Percentiles rank a stretch among this genome's conserved stretches.
These are phyloP conservation scores for Acronicta leporina DNA, from an alignment of 2,888 invertebrate species.

Conservation along the genomic window DNA sequence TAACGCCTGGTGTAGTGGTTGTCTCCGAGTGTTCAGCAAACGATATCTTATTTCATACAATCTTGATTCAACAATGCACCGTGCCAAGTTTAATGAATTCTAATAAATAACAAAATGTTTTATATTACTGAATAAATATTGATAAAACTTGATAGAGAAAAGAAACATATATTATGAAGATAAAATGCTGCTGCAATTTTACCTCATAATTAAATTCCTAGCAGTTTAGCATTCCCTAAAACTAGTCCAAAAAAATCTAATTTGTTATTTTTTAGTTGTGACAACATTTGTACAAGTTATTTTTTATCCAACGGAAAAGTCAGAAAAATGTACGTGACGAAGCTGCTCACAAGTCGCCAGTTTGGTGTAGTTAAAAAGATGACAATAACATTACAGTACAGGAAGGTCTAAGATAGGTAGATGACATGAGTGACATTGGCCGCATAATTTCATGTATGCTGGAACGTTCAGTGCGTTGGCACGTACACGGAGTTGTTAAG, in stretches of 20 bases:
- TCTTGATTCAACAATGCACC: constrained; percentile 47
- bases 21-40: constrained; percentile 66
- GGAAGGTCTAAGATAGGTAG: too few species aligned
- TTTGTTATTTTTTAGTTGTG: too few species aligned
- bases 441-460: constrained; percentile 30
- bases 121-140: constrained; percentile 1
- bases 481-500: constrained; percentile 72
- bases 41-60: constrained; percentile 70
- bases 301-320: too few species aligned
- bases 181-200: too few species aligned
- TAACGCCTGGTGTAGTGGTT: constrained; percentile 27
- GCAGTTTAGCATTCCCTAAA: too few species aligned
- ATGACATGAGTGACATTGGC: constrained; percentile 19
- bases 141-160: too few species aligned
- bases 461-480: constrained; percentile 35
- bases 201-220: too few species aligned
- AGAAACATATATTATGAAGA: too few species aligned
- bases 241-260: too few species aligned
- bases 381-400: constrained; percentile 27
- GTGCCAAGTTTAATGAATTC: constrained; percentile 44
- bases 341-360: too few species aligned
- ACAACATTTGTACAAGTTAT: too few species aligned
- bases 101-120: constrained; percentile 34
- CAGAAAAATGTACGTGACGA: too few species aligned
- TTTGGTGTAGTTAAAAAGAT: constrained; percentile 26